Percentiles rank a stretch among this genome's conserved stretches.
Evolutionary conservation across 1,140 invertebrate species (phyloP).

Genomic region (Drusus annulatus): DNA sequence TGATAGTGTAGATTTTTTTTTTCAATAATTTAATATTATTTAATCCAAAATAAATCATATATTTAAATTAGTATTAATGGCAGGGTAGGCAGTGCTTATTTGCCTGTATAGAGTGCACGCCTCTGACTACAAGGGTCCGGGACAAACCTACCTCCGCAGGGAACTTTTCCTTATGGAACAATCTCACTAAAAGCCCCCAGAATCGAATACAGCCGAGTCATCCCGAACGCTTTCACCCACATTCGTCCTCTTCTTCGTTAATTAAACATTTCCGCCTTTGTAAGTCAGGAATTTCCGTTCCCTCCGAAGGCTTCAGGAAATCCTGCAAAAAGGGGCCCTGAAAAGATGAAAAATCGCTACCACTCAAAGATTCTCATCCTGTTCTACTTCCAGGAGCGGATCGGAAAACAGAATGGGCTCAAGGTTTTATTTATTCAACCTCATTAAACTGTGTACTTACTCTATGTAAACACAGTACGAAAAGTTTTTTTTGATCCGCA

Average conservation of each 20-base stretch:
- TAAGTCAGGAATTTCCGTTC: slow-evolving; percentile 3
- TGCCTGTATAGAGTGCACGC: no score
- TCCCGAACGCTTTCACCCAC: slow-evolving; percentile 4
- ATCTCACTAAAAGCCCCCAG: slow-evolving; percentile 1
- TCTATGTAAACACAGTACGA: no score
- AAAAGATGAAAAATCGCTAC: slow-evolving; percentile 31
- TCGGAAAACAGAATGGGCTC: no score
- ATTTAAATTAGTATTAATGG: no score
- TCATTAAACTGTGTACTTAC: no score
- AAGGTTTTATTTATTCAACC: no score
- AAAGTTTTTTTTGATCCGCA: no score
- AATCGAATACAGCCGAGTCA: slow-evolving; percentile 31
- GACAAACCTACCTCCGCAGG: neutral
- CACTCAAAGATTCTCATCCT: neutral
- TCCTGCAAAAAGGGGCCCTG: neutral
- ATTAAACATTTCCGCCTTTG: slow-evolving; percentile 35
- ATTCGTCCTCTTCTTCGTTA: slow-evolving; percentile 34
- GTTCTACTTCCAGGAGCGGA: neutral
- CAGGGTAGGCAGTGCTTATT: no score
- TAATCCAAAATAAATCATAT: no score
- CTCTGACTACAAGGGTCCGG: no score
- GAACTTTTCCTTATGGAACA: neutral
- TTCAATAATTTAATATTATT: no score
- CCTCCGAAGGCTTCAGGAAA: neutral
- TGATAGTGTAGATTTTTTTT: no score